Evolutionary conservation across 2,113 vertebrate genomes (phyloP).

Genomic region (Burhinus bistriatus): DNA sequence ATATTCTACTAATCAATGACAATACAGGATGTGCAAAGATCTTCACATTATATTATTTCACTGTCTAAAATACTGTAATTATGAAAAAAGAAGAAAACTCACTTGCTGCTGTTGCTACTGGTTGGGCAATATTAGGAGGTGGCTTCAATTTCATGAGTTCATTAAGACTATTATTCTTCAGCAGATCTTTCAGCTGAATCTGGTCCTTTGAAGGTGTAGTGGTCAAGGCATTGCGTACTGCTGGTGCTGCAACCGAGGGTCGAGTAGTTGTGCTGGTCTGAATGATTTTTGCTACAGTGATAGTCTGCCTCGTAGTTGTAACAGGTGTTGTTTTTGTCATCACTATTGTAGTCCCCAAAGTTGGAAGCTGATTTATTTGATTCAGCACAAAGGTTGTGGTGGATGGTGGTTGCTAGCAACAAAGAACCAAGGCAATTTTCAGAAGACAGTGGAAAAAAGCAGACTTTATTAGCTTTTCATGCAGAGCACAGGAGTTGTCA

Average conservation of each 20-base stretch:
- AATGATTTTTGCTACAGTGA: constrained; percentile 94
- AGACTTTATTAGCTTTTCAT: not conserved
- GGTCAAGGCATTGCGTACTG: constrained; percentile 78
- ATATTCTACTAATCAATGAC: not conserved
- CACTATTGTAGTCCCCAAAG: constrained; percentile 86
- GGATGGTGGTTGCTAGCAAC: constrained; percentile 87
- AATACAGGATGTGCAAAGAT: rapidly evolving
- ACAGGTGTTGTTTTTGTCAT: constrained; percentile 89
- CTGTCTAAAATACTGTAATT: not conserved
- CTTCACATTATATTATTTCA: not conserved
- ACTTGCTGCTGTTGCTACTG: constrained; percentile 91
- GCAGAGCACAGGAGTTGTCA: not conserved
- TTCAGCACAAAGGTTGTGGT: constrained; percentile 99
- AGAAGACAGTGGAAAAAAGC: not conserved
- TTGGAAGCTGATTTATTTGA: constrained; percentile 97
- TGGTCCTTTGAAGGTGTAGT: constrained; percentile 85
- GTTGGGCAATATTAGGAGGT: constrained; percentile 93
- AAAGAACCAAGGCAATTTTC: not conserved
- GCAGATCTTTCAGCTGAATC: constrained; percentile 92
- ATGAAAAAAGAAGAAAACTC: not conserved
- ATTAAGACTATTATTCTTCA: constrained; percentile 92
- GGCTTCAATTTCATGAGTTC: constrained; percentile 98
- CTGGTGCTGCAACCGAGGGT: constrained; percentile 72
- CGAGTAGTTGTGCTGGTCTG: constrained; percentile 83
- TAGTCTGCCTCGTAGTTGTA: constrained; percentile 89